These are phyloP conservation scores for Phrynocephalus vlangalii DNA, from an alignment of 2,797 vertebrate genomes.

Conservation along the genomic window DNA sequence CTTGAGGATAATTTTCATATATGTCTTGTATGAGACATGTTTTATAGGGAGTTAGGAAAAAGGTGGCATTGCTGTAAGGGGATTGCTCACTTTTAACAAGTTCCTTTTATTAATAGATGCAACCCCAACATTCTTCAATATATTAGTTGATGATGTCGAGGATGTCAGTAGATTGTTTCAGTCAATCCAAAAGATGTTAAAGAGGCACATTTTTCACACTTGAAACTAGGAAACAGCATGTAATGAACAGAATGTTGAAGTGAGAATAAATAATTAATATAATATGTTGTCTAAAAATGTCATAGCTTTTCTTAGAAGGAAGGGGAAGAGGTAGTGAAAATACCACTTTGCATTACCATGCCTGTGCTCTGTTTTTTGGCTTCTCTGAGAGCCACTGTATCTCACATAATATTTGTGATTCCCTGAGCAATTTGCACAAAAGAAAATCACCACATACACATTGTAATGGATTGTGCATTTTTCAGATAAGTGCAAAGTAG, in stretches of 20 bases:
- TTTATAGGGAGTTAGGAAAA: slow-evolving; percentile 33
- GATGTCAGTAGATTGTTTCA: not conserved
- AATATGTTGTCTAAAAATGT: no score
- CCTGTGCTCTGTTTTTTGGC: no score
- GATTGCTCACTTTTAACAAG: slow-evolving; percentile 9
- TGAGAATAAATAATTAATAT: no score
- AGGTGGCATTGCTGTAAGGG: not conserved
- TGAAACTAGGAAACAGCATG: not conserved
- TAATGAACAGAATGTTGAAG: not conserved
- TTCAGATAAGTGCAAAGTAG: not conserved
- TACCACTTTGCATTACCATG: no score
- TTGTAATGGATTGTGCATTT: not conserved
- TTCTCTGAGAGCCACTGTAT: not conserved
- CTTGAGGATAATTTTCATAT: slow-evolving; percentile 20
- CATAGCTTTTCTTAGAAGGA: no score
- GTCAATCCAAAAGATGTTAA: slow-evolving; percentile 3
- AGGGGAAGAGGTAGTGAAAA: no score
- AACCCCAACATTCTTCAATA: not conserved
- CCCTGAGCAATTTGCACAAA: not conserved
- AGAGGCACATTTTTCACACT: slow-evolving; percentile 18
- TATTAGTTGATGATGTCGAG: not conserved
- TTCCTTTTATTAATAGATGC: not conserved
- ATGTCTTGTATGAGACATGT: slow-evolving; percentile 15
- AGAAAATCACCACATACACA: not conserved
- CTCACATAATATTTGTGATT: not conserved